Percentiles rank a stretch among this genome's conserved stretches.
These are phyloP conservation scores for Miichthys miiuy DNA, from an alignment of 2,797 vertebrate genomes.

Conservation along the genomic window DNA sequence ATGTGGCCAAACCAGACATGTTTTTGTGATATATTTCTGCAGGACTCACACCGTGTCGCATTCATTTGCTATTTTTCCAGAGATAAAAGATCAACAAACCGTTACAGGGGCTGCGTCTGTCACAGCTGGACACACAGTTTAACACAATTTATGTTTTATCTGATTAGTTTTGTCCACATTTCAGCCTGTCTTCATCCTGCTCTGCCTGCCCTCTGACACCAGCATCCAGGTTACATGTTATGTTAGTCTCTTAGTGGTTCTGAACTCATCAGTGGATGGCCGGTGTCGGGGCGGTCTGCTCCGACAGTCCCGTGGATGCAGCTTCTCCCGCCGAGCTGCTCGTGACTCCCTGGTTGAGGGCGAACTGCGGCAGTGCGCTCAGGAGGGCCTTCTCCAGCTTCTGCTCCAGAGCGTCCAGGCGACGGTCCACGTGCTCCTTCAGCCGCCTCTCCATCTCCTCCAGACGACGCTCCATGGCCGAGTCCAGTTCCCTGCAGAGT, in stretches of 20 bases:
- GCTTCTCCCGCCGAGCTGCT: conserved; percentile 23
- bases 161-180: neutral
- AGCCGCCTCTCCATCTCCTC: conserved; percentile 85
- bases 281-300: neutral
- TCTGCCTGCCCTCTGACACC: neutral
- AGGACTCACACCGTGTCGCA: neutral
- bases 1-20: neutral
- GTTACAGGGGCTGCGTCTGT: neutral
- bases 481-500: conserved; percentile 68
- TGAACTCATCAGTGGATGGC: conserved; percentile 44
- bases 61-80: conserved; percentile 1
- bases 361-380: conserved; percentile 49
- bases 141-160: neutral
- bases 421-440: conserved; percentile 83
- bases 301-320: neutral
- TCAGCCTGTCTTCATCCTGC: neutral
- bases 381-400: conserved; percentile 79
- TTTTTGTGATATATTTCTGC: neutral
- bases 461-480: conserved; percentile 79
- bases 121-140: neutral
- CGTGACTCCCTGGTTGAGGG: conserved; percentile 18
- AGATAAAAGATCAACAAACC: conserved; percentile 20
- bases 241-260: neutral
- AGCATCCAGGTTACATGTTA: conserved; percentile 9
- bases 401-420: conserved; percentile 84